Evolutionary conservation across 2,113 vertebrate species (phyloP), one percentile per base, ranked within the genome.

Genomic region (Diadophis punctatus): DNA sequence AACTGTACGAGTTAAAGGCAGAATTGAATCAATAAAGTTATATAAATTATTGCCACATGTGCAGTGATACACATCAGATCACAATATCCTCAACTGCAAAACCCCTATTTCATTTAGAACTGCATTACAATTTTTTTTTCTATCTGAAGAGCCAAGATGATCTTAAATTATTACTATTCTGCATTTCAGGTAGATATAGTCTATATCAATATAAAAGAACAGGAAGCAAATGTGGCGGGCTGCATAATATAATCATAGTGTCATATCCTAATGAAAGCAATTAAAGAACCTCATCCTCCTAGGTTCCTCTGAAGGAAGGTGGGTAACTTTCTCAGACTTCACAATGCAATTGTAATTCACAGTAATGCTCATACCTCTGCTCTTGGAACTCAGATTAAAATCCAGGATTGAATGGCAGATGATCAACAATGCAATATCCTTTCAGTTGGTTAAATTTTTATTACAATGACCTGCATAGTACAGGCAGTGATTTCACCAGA

Each of bases 11-110:
- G 48, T 74, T 68, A 86, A 91, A 85, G 74, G n/a, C 74, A 56
- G 39, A 46, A 85, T 22, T 55, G 74, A 91, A 91, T 85, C 90
- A 91, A 91, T 84, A 84, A 85, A 55, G 34, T 91, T 91, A 85
- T 43, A 91, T 91, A 56, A 91, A 91, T 56, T 55, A 39, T 86
- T 80, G 51, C 34, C 90, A 91, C 74, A 86, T 43, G 39, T 90
- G 90, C 53, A 56, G 14, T 91, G 23, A 43, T 34, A 43, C 53
- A 91, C n/a, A 49, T 90, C 63, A 90, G 74, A 43, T 55, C 34
- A 46, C 49, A 91, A 80, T 85, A 91, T 55, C 34, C 23, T 46
- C 34, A 56, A 90, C 7, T 49, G 43, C 25, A 60, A 90, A 90
- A n/a, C 27, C 56, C 60, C 56, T 58, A 53, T 52, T 25, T 85